phyloP scores from a whole-genome alignment of 2,113 vertebrate species.

The Macrotus californicus region DNA sequence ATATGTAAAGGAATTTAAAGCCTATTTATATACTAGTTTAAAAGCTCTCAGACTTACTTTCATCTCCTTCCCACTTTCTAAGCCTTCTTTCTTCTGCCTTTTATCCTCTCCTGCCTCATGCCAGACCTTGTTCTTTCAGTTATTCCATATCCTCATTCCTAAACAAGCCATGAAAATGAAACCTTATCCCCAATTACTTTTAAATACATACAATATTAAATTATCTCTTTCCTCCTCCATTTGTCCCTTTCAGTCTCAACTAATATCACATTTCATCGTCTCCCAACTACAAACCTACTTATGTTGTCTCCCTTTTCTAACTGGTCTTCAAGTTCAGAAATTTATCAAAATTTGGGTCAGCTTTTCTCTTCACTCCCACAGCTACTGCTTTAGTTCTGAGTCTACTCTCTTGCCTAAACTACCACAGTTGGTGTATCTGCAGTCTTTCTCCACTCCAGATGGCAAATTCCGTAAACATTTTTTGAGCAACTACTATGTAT shows the following conservation, averaged over 20 bases:
- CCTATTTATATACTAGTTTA: not conserved
- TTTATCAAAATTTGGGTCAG: not conserved
- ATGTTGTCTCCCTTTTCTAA: not conserved
- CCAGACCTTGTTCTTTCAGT: not conserved
- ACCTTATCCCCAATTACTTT: not conserved
- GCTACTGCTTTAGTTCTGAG: not conserved
- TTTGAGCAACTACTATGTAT: not conserved
- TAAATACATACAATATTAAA: not conserved
- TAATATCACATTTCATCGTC: not conserved
- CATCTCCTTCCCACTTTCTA: not conserved
- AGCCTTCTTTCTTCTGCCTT: not conserved
- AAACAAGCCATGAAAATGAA: not conserved
- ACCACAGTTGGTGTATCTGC: not conserved
- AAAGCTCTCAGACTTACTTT: not conserved
- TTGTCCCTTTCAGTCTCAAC: not conserved
- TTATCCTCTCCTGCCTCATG: not conserved
- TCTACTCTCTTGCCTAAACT: not conserved
- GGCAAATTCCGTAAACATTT: not conserved
- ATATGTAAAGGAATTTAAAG: not conserved
- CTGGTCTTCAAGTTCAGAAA: not conserved
- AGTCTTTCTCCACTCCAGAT: not conserved
- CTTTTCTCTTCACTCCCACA: not conserved
- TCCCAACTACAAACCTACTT: not conserved
- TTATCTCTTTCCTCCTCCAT: not conserved
- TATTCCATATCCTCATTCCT: not conserved